phyloP scores from a whole-genome alignment of 2,113 vertebrate species.

The Accipiter cooperii region DNA sequence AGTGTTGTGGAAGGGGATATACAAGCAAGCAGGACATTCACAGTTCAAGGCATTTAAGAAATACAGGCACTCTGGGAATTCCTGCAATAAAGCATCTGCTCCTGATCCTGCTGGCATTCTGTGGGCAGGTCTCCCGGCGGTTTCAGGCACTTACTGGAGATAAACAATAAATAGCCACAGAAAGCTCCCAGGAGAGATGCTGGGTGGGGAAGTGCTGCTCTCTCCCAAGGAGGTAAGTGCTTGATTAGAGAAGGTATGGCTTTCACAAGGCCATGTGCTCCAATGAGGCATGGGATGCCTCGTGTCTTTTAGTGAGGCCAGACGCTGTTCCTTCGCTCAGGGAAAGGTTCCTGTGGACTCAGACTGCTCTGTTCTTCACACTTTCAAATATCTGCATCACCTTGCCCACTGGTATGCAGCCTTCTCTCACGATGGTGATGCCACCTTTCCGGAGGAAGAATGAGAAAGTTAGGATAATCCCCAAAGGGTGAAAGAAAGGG shows the following conservation, averaged over 20 bases:
- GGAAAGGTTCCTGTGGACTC: not conserved
- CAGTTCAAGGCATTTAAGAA: not conserved
- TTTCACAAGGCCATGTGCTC: not conserved
- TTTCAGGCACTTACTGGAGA: not conserved
- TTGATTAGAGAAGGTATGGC: not conserved
- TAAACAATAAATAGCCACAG: not conserved
- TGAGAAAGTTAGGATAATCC: not conserved
- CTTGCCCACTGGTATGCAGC: slow-evolving; percentile 80
- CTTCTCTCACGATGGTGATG: slow-evolving; percentile 83
- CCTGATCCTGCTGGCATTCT: not conserved
- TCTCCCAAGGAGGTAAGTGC: not conserved
- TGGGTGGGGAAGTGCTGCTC: not conserved
- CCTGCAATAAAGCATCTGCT: not conserved
- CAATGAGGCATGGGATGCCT: not conserved
- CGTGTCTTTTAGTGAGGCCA: accelerated
- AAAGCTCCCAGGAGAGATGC: not conserved
- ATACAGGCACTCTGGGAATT: not conserved
- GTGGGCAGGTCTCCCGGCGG: not conserved
- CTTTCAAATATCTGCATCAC: slow-evolving; percentile 81
- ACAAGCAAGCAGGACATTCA: not conserved
- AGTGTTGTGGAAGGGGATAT: not conserved
- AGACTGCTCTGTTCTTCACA: slow-evolving; percentile 68
- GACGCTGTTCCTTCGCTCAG: accelerated
- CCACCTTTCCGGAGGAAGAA: slow-evolving; percentile 60
- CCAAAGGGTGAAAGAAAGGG: not conserved